phyloP scores from a whole-genome alignment of 2,797 vertebrate species.

The Lophotriccus pileatus region DNA sequence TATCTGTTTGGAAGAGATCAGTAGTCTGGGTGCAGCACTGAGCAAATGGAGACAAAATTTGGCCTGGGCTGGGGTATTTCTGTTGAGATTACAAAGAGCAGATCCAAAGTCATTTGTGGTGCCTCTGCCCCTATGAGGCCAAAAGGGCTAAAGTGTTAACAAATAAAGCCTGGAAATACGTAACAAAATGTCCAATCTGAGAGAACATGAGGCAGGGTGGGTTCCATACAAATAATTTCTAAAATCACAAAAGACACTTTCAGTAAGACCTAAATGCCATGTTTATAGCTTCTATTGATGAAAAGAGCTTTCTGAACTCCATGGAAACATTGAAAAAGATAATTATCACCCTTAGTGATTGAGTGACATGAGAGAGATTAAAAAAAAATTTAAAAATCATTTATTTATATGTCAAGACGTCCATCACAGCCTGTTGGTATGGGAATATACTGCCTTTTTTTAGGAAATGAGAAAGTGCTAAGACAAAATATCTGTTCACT shows the following conservation, averaged over 20 bases:
- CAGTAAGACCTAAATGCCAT: neutral
- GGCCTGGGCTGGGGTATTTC: neutral
- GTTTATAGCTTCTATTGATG: slow-evolving; percentile 42
- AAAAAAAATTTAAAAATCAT: slow-evolving; percentile 25
- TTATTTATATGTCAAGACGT: slow-evolving; percentile 63
- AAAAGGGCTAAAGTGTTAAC: neutral
- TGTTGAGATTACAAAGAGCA: neutral
- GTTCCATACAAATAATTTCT: neutral
- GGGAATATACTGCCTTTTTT: slow-evolving; percentile 44
- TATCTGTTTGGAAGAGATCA: neutral
- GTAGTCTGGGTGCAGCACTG: neutral
- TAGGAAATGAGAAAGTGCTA: slow-evolving; percentile 48
- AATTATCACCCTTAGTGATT: slow-evolving; percentile 53
- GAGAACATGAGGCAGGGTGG: neutral
- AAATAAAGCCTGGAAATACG: neutral
- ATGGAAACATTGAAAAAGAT: slow-evolving; percentile 63
- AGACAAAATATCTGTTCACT: slow-evolving; percentile 18
- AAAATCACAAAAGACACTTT: neutral
- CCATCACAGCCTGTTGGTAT: slow-evolving; percentile 53
- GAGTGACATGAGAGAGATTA: slow-evolving; percentile 24
- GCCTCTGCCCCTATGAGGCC: neutral
- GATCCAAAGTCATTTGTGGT: neutral
- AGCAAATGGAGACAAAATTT: neutral
- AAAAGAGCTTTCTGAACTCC: slow-evolving; percentile 66
- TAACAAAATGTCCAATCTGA: neutral